These are phyloP conservation scores for Pteropus alecto DNA, from an alignment of 2,113 vertebrate species.

Conservation along the genomic window DNA sequence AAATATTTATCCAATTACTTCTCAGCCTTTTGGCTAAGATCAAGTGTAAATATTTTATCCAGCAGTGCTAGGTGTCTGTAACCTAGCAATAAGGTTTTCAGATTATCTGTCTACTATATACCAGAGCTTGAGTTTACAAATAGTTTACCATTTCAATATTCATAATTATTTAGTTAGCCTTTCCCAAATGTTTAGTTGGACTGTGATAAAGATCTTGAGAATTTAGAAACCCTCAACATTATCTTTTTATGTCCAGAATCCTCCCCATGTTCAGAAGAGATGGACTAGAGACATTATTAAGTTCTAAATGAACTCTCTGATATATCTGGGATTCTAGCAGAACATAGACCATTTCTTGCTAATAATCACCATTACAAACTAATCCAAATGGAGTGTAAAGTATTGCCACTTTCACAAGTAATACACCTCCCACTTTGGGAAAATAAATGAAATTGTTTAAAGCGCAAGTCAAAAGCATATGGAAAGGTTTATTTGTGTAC, in stretches of 20 bases:
- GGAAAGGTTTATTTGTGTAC: neutral
- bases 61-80: neutral
- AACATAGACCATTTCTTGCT: neutral
- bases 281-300: neutral
- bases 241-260: neutral
- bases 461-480: neutral
- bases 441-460: neutral
- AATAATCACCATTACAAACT: neutral
- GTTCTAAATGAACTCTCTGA: neutral
- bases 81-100: neutral
- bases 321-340: neutral
- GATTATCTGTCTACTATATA: neutral
- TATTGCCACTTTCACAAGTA: neutral
- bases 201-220: neutral
- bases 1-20: neutral
- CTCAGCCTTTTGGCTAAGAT: too few species aligned
- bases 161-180: neutral
- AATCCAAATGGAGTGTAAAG: neutral
- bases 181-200: neutral
- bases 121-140: neutral
- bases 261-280: neutral
- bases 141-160: neutral
- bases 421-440: neutral
- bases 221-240: neutral
- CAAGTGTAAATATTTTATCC: neutral